Conservation (phyloP, 2,113 vertebrate species). For the Campylorhamphus procurvoides region DNA sequence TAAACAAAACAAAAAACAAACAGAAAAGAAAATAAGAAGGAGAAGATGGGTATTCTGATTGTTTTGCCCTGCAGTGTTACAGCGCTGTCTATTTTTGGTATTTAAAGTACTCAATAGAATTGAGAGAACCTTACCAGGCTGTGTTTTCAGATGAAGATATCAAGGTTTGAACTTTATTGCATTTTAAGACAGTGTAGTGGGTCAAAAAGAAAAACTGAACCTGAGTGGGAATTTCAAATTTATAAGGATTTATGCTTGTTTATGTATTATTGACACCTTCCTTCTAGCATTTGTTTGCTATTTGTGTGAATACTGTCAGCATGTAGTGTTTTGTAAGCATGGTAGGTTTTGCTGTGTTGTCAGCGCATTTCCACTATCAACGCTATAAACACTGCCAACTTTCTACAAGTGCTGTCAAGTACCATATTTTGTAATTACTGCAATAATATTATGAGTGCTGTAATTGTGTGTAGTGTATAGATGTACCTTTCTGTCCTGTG, state of each 20-base stretch:
- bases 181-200: neutral
- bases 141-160: neutral
- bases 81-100: neutral
- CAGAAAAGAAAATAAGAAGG: too few relatives aligned
- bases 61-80: neutral
- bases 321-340: constrained; percentile 44
- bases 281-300: constrained; percentile 17
- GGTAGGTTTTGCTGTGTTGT: neutral
- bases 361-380: constrained; percentile 12
- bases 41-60: neutral
- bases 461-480: neutral
- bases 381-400: constrained; percentile 52
- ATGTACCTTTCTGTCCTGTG: constrained; percentile 7
- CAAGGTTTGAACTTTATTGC: neutral
- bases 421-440: constrained; percentile 56
- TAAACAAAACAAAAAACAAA: neutral
- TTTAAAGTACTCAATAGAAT: neutral
- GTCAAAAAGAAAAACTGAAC: neutral
- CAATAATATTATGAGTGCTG: constrained; percentile 46
- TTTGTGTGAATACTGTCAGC: constrained; percentile 12
- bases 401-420: constrained; percentile 61
- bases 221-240: neutral
- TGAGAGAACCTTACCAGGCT: neutral
- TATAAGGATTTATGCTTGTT: neutral
- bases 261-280: neutral